Percentiles rank a stretch among this genome's conserved stretches.
Evolutionary conservation across 92 coral and sea anemone genomes (phyloP).

Genomic region (Zoanthus solanderi): DNA sequence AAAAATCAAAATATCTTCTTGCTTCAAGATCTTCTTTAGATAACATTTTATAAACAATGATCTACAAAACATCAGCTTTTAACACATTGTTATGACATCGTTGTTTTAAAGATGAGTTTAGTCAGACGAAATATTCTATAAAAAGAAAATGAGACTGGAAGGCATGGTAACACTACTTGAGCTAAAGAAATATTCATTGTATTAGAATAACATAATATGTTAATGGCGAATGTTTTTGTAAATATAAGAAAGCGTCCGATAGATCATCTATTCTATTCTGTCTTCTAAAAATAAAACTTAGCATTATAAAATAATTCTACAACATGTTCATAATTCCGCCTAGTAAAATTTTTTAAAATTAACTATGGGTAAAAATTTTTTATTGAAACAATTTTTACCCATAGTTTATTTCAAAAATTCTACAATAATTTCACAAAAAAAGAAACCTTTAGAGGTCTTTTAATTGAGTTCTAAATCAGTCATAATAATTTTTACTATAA

Average conservation of each 20-base stretch:
- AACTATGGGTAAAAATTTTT: no score
- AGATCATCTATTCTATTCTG: not conserved
- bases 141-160: not conserved
- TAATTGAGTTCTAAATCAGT: not conserved
- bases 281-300: not conserved
- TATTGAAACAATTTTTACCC: not conserved
- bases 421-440: not conserved
- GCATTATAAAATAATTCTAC: no score
- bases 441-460: not conserved
- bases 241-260: not conserved
- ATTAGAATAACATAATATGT: not conserved
- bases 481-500: not conserved
- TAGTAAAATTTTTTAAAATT: no score
- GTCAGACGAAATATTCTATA: not conserved
- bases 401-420: not conserved
- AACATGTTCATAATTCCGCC: no score
- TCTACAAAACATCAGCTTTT: not conserved
- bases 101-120: not conserved
- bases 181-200: constrained; percentile 6
- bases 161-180: not conserved
- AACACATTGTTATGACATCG: not conserved
- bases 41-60: not conserved
- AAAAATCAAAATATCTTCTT: not conserved
- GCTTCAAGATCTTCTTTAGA: not conserved
- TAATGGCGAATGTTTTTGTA: not conserved